Evolutionary conservation across 2,113 vertebrate species (phyloP), one percentile per base, ranked within the genome.

Genomic region (Chelonoidis abingdonii): DNA sequence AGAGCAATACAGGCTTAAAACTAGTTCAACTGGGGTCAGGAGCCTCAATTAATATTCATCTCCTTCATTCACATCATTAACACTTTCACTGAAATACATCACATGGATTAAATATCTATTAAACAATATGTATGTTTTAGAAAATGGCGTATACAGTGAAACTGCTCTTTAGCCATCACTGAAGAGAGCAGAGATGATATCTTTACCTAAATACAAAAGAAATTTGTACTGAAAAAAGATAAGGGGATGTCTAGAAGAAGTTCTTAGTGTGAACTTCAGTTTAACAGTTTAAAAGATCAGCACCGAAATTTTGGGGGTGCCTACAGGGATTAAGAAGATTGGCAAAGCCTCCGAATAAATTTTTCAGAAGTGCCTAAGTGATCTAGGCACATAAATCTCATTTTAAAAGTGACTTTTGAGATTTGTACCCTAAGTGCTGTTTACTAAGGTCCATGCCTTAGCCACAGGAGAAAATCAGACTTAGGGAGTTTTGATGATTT

Each of bases 51-150:
- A 35, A 1, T 75, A 86, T 75, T 76, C 69, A 49, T 22, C 81
- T 94, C 49, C 2, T 87, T 89, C 87, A 91, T 87, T 38, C 53
- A 35, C n/a, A 82, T 82, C 79, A 91, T 93, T 62, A 93, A 91
- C 10, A n/a, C 47, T 96, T 93, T 49, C 49, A 84, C 9, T 95
- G 35, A 84, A 93, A 95, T 44, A 10, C 12, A 69, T 1, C n/a
- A 81, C 59, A 83, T n/a, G 2, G 4, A 90, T 59, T 75, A 94
- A 82, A 56, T 5, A 76, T 82, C 62, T 12, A 35, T 72, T 92
- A 82, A 78, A 56, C 1, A 89, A 56, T 2, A 2, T 72, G 2
- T 75, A 11, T 44, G 21, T 41, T 75, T 27, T 47, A 78, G 10
- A 47, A 78, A 78, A 29, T 78, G 75, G 9, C 25, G 13, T 47